Evolutionary conservation across 1,140 invertebrate species (phyloP).

Genomic region (Polypedilum vanderplanki): DNA sequence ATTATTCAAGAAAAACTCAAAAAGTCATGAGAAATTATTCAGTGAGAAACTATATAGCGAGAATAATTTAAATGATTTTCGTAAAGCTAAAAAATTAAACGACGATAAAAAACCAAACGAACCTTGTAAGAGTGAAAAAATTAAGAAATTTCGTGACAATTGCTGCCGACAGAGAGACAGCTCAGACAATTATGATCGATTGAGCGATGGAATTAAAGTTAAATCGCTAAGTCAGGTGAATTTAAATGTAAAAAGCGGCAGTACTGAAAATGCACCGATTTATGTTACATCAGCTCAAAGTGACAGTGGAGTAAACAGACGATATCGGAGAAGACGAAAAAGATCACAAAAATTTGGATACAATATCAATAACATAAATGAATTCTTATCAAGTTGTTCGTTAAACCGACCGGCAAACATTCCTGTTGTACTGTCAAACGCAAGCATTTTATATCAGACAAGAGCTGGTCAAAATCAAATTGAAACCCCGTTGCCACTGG

Average conservation of each 20-base stretch:
- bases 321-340: conserved; percentile 48
- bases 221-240: conserved; percentile 40
- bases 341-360: conserved; percentile 58
- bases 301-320: conserved; percentile 43
- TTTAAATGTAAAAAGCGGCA: conserved; percentile 34
- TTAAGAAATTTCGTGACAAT: background rate
- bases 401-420: conserved; percentile 62
- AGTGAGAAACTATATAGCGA: conserved; percentile 29
- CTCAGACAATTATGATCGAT: background rate
- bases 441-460: conserved; percentile 67
- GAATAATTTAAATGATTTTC: conserved; percentile 31
- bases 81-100: background rate
- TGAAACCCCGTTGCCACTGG: conserved; percentile 63
- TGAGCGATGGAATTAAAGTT: conserved; percentile 33
- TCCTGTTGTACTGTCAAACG: conserved; percentile 67
- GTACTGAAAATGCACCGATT: background rate
- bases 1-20: conserved; percentile 7
- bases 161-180: background rate
- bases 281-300: background rate
- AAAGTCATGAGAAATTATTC: conserved; percentile 22
- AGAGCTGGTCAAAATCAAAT: conserved; percentile 57
- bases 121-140: background rate
- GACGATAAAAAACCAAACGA: background rate
- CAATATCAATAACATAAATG: conserved; percentile 65
- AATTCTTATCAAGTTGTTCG: conserved; percentile 56